Conservation (phyloP, 2,113 vertebrate genomes). For the Entelurus aequoreus region DNA sequence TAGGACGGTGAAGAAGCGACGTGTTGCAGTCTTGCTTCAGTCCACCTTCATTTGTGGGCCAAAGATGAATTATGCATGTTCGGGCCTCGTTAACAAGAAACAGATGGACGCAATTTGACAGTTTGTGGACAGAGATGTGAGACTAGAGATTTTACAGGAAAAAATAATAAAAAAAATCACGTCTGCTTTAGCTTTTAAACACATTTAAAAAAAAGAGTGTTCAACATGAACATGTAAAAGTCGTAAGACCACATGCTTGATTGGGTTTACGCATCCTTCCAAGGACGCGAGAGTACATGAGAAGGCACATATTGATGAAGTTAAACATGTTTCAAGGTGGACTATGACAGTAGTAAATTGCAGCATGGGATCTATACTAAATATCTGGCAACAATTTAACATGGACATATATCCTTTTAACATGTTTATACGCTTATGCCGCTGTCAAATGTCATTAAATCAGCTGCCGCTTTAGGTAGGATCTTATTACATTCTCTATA, state of each 20-base stretch:
- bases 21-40: background rate
- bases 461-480: background rate
- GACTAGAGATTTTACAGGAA: background rate
- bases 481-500: constrained; percentile 3
- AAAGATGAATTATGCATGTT: constrained; percentile 33
- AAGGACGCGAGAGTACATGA: too few species aligned
- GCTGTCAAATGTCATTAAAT: constrained; percentile 6
- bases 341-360: background rate
- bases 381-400: constrained; percentile 9
- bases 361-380: background rate
- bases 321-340: background rate
- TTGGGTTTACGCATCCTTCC: background rate
- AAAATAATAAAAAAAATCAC: background rate
- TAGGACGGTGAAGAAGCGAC: background rate
- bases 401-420: background rate
- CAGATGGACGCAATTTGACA: constrained; percentile 22
- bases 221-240: background rate
- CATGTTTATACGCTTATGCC: constrained; percentile 1
- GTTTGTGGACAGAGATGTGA: constrained; percentile 26
- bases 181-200: constrained; percentile 5
- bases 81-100: constrained; percentile 28
- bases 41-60: constrained; percentile 21
- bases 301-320: background rate
- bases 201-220: background rate
- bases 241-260: background rate